Evolutionary conservation across 2,888 invertebrate species (phyloP).

Genomic region (Prosopocoilus inquinatus): DNA sequence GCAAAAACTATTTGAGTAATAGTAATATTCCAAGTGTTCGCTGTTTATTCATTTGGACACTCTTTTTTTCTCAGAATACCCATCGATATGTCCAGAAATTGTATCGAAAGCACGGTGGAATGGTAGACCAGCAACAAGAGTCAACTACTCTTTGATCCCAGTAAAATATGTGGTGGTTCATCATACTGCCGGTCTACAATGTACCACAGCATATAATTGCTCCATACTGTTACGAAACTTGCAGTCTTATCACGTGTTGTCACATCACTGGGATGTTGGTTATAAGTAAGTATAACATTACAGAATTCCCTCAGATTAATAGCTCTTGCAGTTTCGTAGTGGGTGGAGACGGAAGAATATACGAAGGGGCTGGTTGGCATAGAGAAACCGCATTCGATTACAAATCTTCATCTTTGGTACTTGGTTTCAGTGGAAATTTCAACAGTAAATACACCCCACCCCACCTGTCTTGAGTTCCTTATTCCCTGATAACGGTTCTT

Average conservation of each 20-base stretch:
- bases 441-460: too few species aligned
- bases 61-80: too few species aligned
- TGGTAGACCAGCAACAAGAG: slow-evolving; percentile 50
- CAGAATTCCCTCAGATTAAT: too few species aligned
- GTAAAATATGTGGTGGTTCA: slow-evolving; percentile 57
- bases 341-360: slow-evolving; percentile 60
- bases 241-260: slow-evolving; percentile 56
- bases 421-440: slow-evolving; percentile 61
- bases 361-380: slow-evolving; percentile 61
- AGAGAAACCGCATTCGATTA: slow-evolving; percentile 58
- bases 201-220: slow-evolving; percentile 51
- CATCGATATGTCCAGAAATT: too few species aligned
- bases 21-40: too few species aligned
- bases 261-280: slow-evolving; percentile 61
- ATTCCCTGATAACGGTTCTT: too few species aligned
- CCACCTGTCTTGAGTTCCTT: too few species aligned
- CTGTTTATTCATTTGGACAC: too few species aligned
- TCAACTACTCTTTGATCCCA: slow-evolving; percentile 56
- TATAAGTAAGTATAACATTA: slow-evolving; percentile 60
- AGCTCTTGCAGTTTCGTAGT: slow-evolving; percentile 55
- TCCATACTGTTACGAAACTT: slow-evolving; percentile 48
- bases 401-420: slow-evolving; percentile 55
- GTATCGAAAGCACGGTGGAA: too few species aligned
- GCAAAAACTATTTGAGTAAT: too few species aligned
- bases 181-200: slow-evolving; percentile 57